A percentile compares a stretch with the other conserved stretches of the same genome.
phyloP scores from a whole-genome alignment of 2,888 invertebrate species.

The Synergus laeviventris region DNA sequence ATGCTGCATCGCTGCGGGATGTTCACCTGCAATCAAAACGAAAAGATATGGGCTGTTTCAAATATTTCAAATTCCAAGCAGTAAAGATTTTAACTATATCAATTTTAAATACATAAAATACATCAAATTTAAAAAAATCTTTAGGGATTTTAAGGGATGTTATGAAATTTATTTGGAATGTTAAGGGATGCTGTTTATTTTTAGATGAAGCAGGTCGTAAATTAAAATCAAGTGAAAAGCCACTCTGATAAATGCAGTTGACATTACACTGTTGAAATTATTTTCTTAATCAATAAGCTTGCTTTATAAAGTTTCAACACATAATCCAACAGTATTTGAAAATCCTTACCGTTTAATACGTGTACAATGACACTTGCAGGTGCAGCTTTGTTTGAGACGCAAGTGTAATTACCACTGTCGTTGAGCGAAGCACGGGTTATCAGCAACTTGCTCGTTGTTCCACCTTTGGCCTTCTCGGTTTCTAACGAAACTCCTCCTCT shows the following conservation, averaged over 20 bases:
- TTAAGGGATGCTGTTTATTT: no score
- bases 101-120: no score
- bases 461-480: constrained; percentile 88
- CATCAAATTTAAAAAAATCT: no score
- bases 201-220: background rate
- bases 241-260: constrained; percentile 7
- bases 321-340: constrained; percentile 42
- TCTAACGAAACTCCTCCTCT: constrained; percentile 90
- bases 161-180: no score
- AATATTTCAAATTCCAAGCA: background rate
- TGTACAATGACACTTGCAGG: constrained; percentile 70
- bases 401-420: constrained; percentile 93
- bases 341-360: constrained; percentile 69
- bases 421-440: constrained; percentile 88
- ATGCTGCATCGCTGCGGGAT: constrained; percentile 72
- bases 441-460: constrained; percentile 87
- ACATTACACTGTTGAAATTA: constrained; percentile 18
- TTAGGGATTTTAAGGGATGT: no score
- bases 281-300: constrained; percentile 18
- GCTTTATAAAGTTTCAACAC: constrained; percentile 16
- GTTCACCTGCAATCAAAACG: constrained; percentile 64
- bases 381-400: constrained; percentile 87
- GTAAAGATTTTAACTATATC: no score
- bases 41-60: background rate
- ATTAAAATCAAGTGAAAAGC: background rate